Base-by-base conservation (phyloP, 1,140 invertebrate genomes). In the Lysiphlebus fabarum region DNA sequence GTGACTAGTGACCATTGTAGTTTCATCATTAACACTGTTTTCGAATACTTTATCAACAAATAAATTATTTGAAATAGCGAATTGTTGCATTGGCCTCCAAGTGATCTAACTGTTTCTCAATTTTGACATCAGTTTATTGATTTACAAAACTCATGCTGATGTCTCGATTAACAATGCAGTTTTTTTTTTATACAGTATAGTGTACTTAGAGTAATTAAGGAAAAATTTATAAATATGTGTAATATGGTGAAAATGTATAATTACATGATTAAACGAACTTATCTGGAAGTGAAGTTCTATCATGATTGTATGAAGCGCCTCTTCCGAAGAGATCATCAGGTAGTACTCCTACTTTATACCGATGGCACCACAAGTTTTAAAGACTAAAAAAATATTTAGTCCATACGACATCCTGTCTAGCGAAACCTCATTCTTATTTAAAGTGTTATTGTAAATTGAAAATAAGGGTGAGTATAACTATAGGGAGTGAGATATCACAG, bases 211-310 rank as follows among this genome's bases (percentile, higher is more conserved):
- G n/a, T n/a, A n/a, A n/a, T n/a, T n/a, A n/a, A n/a, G n/a, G n/a
- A n/a, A n/a, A n/a, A n/a, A n/a, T n/a, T n/a, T n/a, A n/a, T n/a
- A n/a, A n/a, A n/a, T n/a, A n/a, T n/a, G n/a, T n/a, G n/a, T n/a
- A n/a, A n/a, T n/a, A n/a, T n/a, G n/a, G n/a, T n/a, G n/a, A n/a
- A 41, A 11, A 7, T 11, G 40, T 11, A 11, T 7, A 47, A 49
- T 49, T 49, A 33, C 9, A 49, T 49, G 47, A 49, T 34, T 49
- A 49, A 49, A 49, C 17, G 47, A 49, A 49, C 47, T 49, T 49
- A 49, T 33, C 47, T 49, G 47, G 33, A 49, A 49, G 47, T 49
- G 47, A 49, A 49, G 47, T 49, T 49, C 47, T 49, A 49, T 49
- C 14, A 49, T 49, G 36, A 49, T 49, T 49, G 47, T 49, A 49